Percentiles rank a stretch among this genome's conserved stretches.
Conservation (phyloP, 2,113 vertebrate genomes). For the Pardalotus punctatus region DNA sequence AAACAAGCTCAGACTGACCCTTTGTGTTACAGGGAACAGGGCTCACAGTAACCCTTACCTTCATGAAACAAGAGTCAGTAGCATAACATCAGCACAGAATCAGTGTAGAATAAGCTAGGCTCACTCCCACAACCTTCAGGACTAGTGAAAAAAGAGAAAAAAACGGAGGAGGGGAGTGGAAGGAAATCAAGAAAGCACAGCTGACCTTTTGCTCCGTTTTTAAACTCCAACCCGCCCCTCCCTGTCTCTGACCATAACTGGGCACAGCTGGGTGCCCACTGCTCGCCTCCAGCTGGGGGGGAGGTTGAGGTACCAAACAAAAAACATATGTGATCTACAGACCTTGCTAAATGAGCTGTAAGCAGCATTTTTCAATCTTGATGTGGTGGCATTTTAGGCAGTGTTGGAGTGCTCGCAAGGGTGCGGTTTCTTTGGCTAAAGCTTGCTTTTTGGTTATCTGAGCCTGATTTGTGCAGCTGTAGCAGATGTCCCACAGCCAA, state of each 20-base stretch:
- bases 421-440: background rate
- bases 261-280: background rate
- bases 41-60: background rate
- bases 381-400: background rate
- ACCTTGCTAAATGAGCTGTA: background rate
- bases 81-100: background rate
- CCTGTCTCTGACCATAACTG: conserved; percentile 14
- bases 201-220: background rate
- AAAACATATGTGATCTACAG: conserved; percentile 46
- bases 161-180: no score
- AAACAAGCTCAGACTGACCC: background rate
- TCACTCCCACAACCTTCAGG: background rate
- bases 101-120: rapidly evolving
- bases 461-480: background rate
- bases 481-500: background rate
- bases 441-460: background rate
- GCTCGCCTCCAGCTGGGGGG: background rate
- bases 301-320: background rate
- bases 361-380: background rate
- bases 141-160: no score
- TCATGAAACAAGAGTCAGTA: background rate
- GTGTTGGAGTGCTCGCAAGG: background rate
- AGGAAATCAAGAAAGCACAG: no score
- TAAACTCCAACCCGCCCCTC: background rate
- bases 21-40: background rate